Evolutionary conservation across 2,797 vertebrate species (phyloP).

Genomic region (Sebastes diaconus): DNA sequence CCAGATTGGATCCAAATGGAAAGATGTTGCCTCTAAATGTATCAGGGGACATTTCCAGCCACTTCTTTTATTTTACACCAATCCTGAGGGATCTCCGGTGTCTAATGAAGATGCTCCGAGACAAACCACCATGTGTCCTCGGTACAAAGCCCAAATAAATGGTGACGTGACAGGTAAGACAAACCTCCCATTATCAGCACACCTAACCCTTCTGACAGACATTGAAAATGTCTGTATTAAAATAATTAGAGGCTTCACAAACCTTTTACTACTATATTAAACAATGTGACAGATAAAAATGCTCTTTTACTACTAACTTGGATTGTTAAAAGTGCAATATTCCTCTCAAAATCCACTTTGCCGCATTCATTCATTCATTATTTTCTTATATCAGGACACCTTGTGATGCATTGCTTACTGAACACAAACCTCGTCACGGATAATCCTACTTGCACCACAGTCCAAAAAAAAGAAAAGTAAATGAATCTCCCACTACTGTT

Average conservation of each 20-base stretch:
- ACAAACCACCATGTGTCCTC: constrained; percentile 92
- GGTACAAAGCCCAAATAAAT: constrained; percentile 86
- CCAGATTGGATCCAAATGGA: constrained; percentile 97
- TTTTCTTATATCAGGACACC: neutral
- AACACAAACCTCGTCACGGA: neutral
- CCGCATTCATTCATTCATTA: neutral
- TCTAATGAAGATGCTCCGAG: constrained; percentile 94
- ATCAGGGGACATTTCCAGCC: constrained; percentile 97
- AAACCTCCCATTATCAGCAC: neutral
- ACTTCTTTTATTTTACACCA: constrained; percentile 94
- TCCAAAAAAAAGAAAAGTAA: neutral
- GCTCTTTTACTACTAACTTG: neutral
- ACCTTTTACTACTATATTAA: neutral
- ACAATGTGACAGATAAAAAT: neutral
- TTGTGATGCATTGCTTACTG: neutral
- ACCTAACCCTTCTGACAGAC: neutral
- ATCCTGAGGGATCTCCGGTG: constrained; percentile 92
- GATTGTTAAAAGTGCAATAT: neutral
- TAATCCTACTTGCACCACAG: neutral
- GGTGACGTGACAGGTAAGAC: constrained; percentile 86
- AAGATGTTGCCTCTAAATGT: constrained; percentile 96
- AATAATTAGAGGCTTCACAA: neutral
- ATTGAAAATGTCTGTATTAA: neutral
- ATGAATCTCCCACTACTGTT: neutral
- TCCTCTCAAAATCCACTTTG: neutral